Conservation (phyloP, 1,140 invertebrate genomes). For the Drosophila teissieri region DNA sequence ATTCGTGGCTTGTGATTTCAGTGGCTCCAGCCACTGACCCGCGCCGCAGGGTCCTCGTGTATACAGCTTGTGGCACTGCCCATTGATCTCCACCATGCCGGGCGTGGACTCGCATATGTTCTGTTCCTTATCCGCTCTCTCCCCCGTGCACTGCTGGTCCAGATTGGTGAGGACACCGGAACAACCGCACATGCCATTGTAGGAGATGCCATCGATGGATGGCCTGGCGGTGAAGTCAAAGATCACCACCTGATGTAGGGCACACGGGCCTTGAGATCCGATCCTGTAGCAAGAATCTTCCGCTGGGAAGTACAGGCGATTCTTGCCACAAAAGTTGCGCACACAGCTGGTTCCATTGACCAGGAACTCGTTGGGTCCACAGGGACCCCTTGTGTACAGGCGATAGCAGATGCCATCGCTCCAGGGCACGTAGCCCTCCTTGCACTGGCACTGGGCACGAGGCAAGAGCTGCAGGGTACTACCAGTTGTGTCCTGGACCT, state of each 20-base stretch:
- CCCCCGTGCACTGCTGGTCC: slow-evolving; percentile 75
- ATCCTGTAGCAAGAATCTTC: slow-evolving; percentile 90
- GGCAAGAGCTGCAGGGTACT: slow-evolving; percentile 80
- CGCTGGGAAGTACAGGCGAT: slow-evolving; percentile 90
- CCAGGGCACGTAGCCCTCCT: slow-evolving; percentile 89
- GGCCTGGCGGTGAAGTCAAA: slow-evolving; percentile 91
- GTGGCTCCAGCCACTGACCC: slow-evolving; percentile 89
- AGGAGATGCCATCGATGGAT: slow-evolving; percentile 91
- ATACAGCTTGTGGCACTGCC: slow-evolving; percentile 89
- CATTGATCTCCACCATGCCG: slow-evolving; percentile 87
- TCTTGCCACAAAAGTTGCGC: slow-evolving; percentile 89
- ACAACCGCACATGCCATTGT: slow-evolving; percentile 92
- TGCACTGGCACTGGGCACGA: slow-evolving; percentile 87
- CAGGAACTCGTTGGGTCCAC: slow-evolving; percentile 88
- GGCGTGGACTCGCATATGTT: slow-evolving; percentile 86
- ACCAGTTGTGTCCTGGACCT: slow-evolving; percentile 27
- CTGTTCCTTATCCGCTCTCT: slow-evolving; percentile 69
- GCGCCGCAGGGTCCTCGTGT: slow-evolving; percentile 90
- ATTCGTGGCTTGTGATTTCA: slow-evolving; percentile 62
- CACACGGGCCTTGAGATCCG: slow-evolving; percentile 90
- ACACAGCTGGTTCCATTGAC: slow-evolving; percentile 87
- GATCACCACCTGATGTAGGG: slow-evolving; percentile 88
- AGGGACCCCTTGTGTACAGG: slow-evolving; percentile 91
- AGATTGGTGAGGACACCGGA: slow-evolving; percentile 84
- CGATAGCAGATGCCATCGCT: slow-evolving; percentile 90